Evolutionary conservation across 2,113 vertebrate genomes (phyloP).

Genomic region (Platichthys stellatus): DNA sequence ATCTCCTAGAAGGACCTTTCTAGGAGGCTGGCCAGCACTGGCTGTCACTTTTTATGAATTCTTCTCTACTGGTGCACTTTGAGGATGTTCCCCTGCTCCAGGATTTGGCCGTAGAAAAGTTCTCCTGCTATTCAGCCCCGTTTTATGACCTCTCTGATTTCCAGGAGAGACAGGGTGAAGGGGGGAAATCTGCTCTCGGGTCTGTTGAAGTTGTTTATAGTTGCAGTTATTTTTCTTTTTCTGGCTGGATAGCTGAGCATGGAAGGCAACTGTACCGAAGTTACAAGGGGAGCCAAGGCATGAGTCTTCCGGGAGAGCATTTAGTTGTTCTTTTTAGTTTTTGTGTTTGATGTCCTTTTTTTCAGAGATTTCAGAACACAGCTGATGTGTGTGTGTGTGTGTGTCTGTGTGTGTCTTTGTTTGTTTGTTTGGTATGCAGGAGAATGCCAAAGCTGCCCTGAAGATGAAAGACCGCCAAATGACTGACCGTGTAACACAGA

Average conservation of each 20-base stretch:
- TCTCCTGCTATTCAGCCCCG: conserved; percentile 43
- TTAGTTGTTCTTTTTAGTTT: conserved; percentile 37
- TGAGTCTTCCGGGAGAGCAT: conserved; percentile 42
- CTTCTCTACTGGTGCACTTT: conserved; percentile 50
- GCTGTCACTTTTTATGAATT: conserved; percentile 68
- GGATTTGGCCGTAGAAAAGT: conserved; percentile 54
- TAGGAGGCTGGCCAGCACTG: conserved; percentile 45
- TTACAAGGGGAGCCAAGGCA: conserved; percentile 10
- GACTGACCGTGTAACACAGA: conserved; percentile 95
- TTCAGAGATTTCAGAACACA: conserved; percentile 17
- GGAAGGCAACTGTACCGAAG: conserved; percentile 7
- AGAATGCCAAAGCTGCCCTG: conserved; percentile 87
- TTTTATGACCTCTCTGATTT: conserved; percentile 58
- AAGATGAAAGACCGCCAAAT: conserved; percentile 86
- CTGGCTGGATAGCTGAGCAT: conserved; percentile 33
- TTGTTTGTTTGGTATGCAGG: conserved; percentile 84
- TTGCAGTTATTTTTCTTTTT: conserved; percentile 3
- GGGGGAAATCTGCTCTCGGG: conserved; percentile 6
- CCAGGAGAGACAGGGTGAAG: conserved; percentile 16
- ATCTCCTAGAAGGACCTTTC: conserved; percentile 62
- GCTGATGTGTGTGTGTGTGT: conserved; percentile 39
- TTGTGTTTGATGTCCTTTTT: conserved; percentile 43
- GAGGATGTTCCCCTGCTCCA: conserved; percentile 38
- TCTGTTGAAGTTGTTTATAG: conserved; percentile 21
- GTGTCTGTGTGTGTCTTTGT: not conserved